A percentile compares a stretch with the other conserved stretches of the same genome.
Evolutionary conservation across 2,113 vertebrate species (phyloP).

Genomic region (Ameiurus melas): DNA sequence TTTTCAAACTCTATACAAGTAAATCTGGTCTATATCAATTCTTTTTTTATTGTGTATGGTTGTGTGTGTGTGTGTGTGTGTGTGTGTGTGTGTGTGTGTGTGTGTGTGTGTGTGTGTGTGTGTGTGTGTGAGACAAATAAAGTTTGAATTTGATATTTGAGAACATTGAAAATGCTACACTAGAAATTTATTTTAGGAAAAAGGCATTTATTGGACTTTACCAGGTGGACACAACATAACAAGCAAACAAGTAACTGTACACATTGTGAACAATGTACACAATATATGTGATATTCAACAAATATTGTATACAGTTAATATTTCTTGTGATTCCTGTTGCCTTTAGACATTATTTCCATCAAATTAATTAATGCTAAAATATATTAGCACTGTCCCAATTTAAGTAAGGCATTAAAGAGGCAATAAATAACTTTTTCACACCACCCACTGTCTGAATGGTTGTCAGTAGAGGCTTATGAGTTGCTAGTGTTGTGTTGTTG

Average conservation of each 20-base stretch:
- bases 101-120: too few species aligned
- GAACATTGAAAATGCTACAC: not conserved
- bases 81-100: too few species aligned
- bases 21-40: too few species aligned
- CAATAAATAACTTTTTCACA: conserved; percentile 38
- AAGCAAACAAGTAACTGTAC: conserved; percentile 33
- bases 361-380: not conserved
- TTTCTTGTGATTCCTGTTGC: not conserved
- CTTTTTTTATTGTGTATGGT: too few species aligned
- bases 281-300: not conserved
- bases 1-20: too few species aligned
- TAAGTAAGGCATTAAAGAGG: conserved; percentile 1
- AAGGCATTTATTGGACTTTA: conserved; percentile 23
- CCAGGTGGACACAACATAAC: conserved; percentile 39
- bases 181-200: not conserved
- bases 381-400: not conserved
- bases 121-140: too few species aligned
- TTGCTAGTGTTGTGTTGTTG: conserved; percentile 50
- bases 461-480: conserved; percentile 37
- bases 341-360: not conserved
- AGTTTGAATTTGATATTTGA: too few species aligned
- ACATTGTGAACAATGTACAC: not conserved
- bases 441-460: not conserved
- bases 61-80: too few species aligned
- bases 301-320: not conserved